These are phyloP conservation scores for Platanista minor DNA, from an alignment of 2,113 vertebrate genomes.

Conservation along the genomic window DNA sequence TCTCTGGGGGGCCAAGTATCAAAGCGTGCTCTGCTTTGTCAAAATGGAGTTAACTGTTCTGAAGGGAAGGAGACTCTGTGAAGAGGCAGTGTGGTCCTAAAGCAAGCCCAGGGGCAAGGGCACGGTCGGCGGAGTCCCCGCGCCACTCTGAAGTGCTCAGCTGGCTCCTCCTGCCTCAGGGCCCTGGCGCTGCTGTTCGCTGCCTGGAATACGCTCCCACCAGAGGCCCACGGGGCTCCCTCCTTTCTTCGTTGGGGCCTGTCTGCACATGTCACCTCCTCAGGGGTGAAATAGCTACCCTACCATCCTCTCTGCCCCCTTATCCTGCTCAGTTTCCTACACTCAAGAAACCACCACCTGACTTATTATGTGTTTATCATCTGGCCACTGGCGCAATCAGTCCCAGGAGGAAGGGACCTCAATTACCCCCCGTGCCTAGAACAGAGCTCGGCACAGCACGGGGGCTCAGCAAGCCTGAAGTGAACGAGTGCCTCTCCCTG, in stretches of 20 bases:
- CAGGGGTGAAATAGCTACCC: background rate
- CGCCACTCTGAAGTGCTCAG: background rate
- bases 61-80: background rate
- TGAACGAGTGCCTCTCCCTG: too few relatives aligned
- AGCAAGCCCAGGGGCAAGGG: background rate
- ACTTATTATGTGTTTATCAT: too few relatives aligned
- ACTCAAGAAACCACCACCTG: background rate
- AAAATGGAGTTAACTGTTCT: background rate
- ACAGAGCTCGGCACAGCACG: accelerated
- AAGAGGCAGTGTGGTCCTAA: too few relatives aligned
- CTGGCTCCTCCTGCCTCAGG: background rate
- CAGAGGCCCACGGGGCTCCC: background rate
- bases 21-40: background rate
- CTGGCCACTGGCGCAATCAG: background rate
- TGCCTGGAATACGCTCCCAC: background rate
- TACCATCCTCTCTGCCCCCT: background rate
- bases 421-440: background rate
- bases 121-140: background rate
- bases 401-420: too few relatives aligned
- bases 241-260: background rate
- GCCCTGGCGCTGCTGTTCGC: background rate
- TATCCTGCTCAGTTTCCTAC: background rate
- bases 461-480: background rate
- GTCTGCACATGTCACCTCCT: background rate
- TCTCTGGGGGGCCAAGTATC: background rate